A percentile compares a stretch with the other conserved stretches of the same genome.
These are phyloP conservation scores for Sinonovacula constricta DNA, from an alignment of 1,140 invertebrate genomes.

Conservation along the genomic window DNA sequence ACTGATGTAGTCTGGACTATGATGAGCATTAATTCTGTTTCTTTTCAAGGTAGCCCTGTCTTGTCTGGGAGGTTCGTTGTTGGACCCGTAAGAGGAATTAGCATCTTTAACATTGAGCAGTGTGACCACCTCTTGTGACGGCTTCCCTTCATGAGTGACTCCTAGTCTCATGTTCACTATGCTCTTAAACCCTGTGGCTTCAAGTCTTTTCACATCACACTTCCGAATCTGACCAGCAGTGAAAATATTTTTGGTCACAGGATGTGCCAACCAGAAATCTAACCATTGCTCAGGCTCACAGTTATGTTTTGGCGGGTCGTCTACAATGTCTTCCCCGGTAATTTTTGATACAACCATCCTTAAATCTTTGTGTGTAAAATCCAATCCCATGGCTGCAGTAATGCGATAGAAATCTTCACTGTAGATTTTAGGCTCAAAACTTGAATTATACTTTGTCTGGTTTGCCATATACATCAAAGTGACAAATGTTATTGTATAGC, in stretches of 20 bases:
- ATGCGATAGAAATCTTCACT: conserved; percentile 66
- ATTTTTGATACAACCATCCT: conserved; percentile 62
- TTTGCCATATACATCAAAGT: conserved; percentile 69
- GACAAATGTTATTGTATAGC: conserved; percentile 68
- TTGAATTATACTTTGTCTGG: conserved; percentile 47
- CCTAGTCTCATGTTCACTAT: conserved; percentile 68
- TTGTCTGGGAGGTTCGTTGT: conserved; percentile 55
- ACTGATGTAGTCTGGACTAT: conserved; percentile 60
- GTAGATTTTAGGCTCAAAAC: conserved; percentile 55
- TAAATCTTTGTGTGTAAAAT: conserved; percentile 62
- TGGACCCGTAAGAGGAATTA: conserved; percentile 62
- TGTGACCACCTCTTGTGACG: conserved; percentile 65
- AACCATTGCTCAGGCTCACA: conserved; percentile 61
- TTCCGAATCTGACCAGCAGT: conserved; percentile 66
- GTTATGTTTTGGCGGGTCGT: conserved; percentile 60
- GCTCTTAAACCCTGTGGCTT: conserved; percentile 60
- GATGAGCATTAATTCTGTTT: conserved; percentile 58
- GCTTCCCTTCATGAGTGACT: conserved; percentile 53
- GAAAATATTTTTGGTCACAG: conserved; percentile 70
- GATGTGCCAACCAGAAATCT: conserved; percentile 69
- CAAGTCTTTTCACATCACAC: conserved; percentile 58
- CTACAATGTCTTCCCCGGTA: conserved; percentile 60
- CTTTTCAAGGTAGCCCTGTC: conserved; percentile 52
- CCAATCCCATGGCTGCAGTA: conserved; percentile 63
- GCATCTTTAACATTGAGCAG: conserved; percentile 67